phyloP scores from a whole-genome alignment of 2,888 invertebrate species.

The Drosophila stalkeri region DNA sequence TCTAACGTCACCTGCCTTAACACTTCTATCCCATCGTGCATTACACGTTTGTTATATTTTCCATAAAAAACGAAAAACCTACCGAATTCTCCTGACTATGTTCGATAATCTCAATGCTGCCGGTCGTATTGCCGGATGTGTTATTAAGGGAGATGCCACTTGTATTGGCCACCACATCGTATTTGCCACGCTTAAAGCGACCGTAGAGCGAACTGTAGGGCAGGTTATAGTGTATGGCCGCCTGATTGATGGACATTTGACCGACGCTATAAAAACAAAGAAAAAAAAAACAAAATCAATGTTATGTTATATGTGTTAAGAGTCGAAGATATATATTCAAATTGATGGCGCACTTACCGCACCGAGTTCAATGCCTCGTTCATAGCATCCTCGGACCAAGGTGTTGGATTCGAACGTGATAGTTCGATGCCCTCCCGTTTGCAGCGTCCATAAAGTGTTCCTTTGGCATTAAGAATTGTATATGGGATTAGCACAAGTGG shows the following conservation, averaged over 20 bases:
- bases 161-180: constrained; percentile 87
- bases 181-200: constrained; percentile 94
- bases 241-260: constrained; percentile 97
- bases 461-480: constrained; percentile 81
- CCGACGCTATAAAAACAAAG: constrained; percentile 88
- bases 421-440: constrained; percentile 95
- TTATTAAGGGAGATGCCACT: constrained; percentile 83
- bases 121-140: constrained; percentile 83
- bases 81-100: constrained; percentile 86
- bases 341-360: constrained; percentile 86
- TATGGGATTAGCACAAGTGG: constrained; percentile 41
- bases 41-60: too few relatives aligned
- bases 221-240: constrained; percentile 95
- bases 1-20: background rate
- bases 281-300: background rate
- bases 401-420: constrained; percentile 95
- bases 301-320: background rate
- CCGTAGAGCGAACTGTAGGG: constrained; percentile 96
- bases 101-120: constrained; percentile 85
- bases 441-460: constrained; percentile 94
- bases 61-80: constrained; percentile 46
- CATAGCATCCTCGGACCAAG: constrained; percentile 97
- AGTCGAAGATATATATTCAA: background rate
- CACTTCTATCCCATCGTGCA: background rate
- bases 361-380: constrained; percentile 95